A percentile compares a stretch with the other conserved stretches of the same genome.
phyloP scores from a whole-genome alignment of 1,140 invertebrate species.

The Mizuhopecten yessoensis region DNA sequence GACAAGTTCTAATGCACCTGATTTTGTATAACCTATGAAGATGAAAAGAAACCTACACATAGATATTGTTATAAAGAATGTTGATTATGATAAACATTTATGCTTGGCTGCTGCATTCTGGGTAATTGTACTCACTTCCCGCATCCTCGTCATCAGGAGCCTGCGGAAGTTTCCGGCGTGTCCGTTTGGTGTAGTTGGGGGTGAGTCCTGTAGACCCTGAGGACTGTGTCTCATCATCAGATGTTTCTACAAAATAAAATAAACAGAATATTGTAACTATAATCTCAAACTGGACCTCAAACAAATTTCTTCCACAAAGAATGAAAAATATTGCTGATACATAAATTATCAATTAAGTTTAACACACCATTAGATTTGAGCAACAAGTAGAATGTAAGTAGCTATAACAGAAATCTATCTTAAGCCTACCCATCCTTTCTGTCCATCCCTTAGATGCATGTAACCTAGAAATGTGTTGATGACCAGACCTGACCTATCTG shows the following conservation, averaged over 20 bases:
- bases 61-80: not conserved
- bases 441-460: too few species aligned
- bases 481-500: too few species aligned
- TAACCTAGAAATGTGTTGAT: slow-evolving; percentile 45
- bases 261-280: too few species aligned
- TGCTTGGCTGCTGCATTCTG: not conserved
- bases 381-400: too few species aligned
- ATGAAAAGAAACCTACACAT: not conserved
- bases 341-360: too few species aligned
- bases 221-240: slow-evolving; percentile 54
- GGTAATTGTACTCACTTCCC: slow-evolving; percentile 52
- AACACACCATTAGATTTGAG: too few species aligned
- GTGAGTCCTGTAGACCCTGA: slow-evolving; percentile 45
- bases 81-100: not conserved
- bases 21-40: not conserved
- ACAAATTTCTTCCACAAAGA: too few species aligned
- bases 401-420: too few species aligned
- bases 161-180: slow-evolving; percentile 47
- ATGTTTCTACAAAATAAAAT: slow-evolving; percentile 51
- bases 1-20: not conserved
- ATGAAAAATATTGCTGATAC: too few species aligned
- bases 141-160: slow-evolving; percentile 61
- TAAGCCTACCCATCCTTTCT: too few species aligned
- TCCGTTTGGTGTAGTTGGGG: slow-evolving; percentile 50
- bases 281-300: too few species aligned